A percentile compares a stretch with the other conserved stretches of the same genome.
Conservation (phyloP, 2,888 invertebrate genomes). For the Folsomia candida region DNA sequence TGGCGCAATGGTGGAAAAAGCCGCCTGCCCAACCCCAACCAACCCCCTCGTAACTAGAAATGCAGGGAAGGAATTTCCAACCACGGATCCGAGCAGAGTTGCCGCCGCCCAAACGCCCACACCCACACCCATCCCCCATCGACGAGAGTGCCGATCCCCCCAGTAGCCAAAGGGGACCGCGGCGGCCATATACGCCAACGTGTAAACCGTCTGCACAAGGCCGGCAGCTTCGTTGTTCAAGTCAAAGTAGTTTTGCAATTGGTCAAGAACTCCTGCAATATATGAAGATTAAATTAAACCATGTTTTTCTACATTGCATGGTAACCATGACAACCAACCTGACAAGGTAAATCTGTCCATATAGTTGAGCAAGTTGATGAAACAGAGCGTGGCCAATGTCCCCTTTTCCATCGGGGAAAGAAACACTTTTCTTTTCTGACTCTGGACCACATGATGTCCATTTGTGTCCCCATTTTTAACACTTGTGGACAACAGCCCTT, state of each 20-base stretch:
- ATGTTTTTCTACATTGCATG: not conserved
- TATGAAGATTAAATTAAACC: not conserved
- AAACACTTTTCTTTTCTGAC: too few species aligned
- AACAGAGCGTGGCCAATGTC: constrained; percentile 77
- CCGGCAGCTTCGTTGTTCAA: constrained; percentile 78
- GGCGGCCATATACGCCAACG: constrained; percentile 93
- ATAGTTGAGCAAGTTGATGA: constrained; percentile 94
- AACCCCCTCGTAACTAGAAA: constrained; percentile 84
- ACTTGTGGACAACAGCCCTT: too few species aligned
- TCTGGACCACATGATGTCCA: too few species aligned
- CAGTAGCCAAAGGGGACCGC: constrained; percentile 96
- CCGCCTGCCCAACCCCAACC: constrained; percentile 97
- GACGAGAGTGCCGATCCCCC: constrained; percentile 91
- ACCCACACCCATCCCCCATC: constrained; percentile 84
- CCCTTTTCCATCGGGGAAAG: not conserved
- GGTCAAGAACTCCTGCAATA: constrained; percentile 72
- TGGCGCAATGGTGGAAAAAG: constrained; percentile 97
- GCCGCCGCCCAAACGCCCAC: constrained; percentile 92
- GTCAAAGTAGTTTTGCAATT: constrained; percentile 70
- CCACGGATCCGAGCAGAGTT: constrained; percentile 86
- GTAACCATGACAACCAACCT: constrained; percentile 62
- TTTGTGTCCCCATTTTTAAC: too few species aligned
- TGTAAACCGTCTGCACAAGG: constrained; percentile 87
- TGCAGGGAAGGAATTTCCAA: constrained; percentile 59
- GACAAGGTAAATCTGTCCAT: constrained; percentile 98